Evolutionary conservation across 1,140 invertebrate genomes (phyloP), one percentile per base, ranked within the genome.

Genomic region (Cryptotermes secundus): DNA sequence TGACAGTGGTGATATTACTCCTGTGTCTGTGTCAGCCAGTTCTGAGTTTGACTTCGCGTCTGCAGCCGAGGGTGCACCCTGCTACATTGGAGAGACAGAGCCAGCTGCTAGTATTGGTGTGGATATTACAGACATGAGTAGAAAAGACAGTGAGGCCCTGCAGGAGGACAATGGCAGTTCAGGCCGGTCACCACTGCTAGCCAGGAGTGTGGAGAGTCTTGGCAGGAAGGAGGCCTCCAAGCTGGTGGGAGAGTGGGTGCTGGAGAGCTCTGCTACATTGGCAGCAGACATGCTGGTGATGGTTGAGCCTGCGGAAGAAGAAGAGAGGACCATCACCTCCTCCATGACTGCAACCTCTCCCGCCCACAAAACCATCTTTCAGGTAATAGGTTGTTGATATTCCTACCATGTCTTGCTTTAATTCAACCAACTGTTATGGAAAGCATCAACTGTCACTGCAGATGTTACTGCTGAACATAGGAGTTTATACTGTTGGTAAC

Each of bases 301-400:
- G 22, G 45, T 49, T 16, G 45, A 49, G 1, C 45, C 45, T 22
- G 53, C 53, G 10, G 84, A 85, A 24, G 84, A 85, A 14, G 84
- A 85, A 38, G 84, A 85, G 31, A 45, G 84, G 34, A 85, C 84
- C 36, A 85, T 85, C 26, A 85, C 84, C 34, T 85, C 84, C 24
- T 85, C 84, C 34, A 85, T 85, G 84, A 83, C 84, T 34, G 79
- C 84, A 24, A 85, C 82, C 26, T 85, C 84, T 34, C 84, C 84
- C 2, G 84, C 84, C 31, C 45, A 82, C 42, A 85, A 85, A 49
- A 85, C 81, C 65, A 85, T 85, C 36, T 85, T 85, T 36, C 84
- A 84, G 42, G 83, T 84, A 81, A 38, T 38, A 12, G 4, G 4
- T 38, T 12, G 38, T 12, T 34, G 79, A 35, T 22, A 34, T 35